Percentiles rank a stretch among this genome's conserved stretches.
Conservation (phyloP, 2,113 vertebrate genomes). For the Verasper variegatus region DNA sequence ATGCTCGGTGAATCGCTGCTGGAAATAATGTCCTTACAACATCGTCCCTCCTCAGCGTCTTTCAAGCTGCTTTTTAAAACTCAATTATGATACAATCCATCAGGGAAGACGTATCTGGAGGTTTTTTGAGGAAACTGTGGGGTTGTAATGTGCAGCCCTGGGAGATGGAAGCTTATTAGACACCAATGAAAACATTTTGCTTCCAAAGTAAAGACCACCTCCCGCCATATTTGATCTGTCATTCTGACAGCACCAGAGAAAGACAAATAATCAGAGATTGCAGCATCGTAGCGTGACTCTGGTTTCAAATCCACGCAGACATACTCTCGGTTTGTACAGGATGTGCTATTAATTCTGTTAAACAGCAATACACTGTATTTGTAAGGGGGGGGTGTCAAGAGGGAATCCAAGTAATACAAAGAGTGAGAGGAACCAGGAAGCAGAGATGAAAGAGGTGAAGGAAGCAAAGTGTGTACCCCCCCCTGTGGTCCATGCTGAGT, state of each 20-base stretch:
- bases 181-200: conserved; percentile 34
- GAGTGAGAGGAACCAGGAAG: neutral
- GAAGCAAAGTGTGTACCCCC: conserved; percentile 6
- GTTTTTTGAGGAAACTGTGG: neutral
- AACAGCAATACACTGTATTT: conserved; percentile 5
- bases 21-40: neutral
- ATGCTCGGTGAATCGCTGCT: neutral
- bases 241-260: neutral
- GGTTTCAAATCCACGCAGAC: conserved; percentile 4
- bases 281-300: neutral
- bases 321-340: neutral
- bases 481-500: conserved; percentile 13
- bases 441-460: conserved; percentile 25
- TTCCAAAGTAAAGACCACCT: conserved; percentile 35
- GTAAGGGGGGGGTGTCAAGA: neutral
- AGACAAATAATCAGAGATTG: conserved; percentile 12
- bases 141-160: neutral
- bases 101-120: neutral
- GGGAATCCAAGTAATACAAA: conserved; percentile 21
- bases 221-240: conserved; percentile 23
- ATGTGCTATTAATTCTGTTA: conserved; percentile 2
- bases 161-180: conserved; percentile 33
- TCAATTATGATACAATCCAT: neutral
- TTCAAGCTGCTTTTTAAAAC: neutral
- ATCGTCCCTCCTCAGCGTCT: neutral